A percentile compares a stretch with the other conserved stretches of the same genome.
phyloP scores from a whole-genome alignment of 2,113 vertebrate species.

The Channa maculata region DNA sequence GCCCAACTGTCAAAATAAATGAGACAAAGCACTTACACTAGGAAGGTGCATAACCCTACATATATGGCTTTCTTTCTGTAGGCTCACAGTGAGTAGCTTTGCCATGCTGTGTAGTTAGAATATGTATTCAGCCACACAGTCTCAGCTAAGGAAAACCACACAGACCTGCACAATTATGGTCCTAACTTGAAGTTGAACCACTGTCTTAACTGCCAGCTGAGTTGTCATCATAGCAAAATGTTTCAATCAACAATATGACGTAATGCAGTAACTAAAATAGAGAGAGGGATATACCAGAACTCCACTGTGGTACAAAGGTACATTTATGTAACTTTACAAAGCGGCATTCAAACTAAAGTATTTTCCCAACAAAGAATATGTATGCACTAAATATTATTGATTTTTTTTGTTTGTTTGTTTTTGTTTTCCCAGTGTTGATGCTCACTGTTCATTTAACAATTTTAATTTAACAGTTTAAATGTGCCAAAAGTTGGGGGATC shows the following conservation, averaged over 20 bases:
- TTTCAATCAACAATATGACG: not conserved
- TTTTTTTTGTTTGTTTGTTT: no score
- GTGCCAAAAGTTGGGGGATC: no score
- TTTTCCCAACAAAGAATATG: no score
- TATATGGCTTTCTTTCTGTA: conserved; percentile 8
- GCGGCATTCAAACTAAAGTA: no score
- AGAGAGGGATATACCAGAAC: no score
- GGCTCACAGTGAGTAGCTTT: not conserved
- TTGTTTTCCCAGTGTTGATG: not conserved
- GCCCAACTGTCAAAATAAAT: conserved; percentile 52
- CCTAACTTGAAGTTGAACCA: not conserved
- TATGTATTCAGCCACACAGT: not conserved
- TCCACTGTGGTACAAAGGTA: not conserved
- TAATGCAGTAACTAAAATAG: not conserved
- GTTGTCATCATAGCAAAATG: not conserved
- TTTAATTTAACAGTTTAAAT: no score
- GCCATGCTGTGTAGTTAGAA: conserved; percentile 16
- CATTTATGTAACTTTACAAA: no score
- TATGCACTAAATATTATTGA: no score
- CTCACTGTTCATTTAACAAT: not conserved
- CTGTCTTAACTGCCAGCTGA: not conserved
- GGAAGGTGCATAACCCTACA: conserved; percentile 29
- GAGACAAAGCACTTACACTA: conserved; percentile 39
- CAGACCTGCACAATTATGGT: conserved; percentile 12
- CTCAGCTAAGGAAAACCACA: not conserved